Conservation (phyloP, 2,888 invertebrate genomes). For the Trichopria drosophilae region DNA sequence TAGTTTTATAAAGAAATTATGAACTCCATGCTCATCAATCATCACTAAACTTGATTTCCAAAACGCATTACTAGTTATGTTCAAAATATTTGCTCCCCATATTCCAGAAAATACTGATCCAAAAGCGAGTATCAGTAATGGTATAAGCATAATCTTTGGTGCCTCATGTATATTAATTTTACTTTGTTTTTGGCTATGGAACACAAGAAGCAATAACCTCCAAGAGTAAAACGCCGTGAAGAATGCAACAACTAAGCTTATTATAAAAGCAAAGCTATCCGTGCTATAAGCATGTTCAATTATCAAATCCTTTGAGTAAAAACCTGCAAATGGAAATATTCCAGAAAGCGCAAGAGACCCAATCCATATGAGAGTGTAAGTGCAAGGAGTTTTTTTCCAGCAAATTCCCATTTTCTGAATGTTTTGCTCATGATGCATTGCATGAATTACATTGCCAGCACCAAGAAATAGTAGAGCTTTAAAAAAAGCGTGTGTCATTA, state of each 20-base stretch:
- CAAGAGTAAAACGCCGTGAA: constrained; percentile 22
- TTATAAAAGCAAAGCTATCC: constrained; percentile 13
- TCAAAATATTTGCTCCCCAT: constrained; percentile 16
- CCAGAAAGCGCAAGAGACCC: constrained; percentile 18
- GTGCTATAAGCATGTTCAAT: constrained; percentile 16
- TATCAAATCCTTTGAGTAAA: constrained; percentile 19
- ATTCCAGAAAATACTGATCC: constrained; percentile 14
- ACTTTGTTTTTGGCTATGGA: constrained; percentile 17
- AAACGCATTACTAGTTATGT: constrained; percentile 18
- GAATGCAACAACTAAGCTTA: constrained; percentile 13
- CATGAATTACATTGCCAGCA: constrained; percentile 24
- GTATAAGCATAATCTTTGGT: constrained; percentile 16
- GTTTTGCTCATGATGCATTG: constrained; percentile 10
- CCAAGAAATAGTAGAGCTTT: constrained; percentile 22
- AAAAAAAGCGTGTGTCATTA: constrained; percentile 24
- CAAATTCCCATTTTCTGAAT: constrained; percentile 16
- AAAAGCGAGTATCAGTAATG: constrained; percentile 21
- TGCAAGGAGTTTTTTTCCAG: constrained; percentile 18
- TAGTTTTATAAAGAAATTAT: constrained; percentile 16
- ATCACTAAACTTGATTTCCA: constrained; percentile 17
- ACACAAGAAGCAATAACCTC: constrained; percentile 16
- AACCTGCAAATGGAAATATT: constrained; percentile 17
- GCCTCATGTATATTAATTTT: constrained; percentile 19
- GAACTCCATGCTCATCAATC: constrained; percentile 17
- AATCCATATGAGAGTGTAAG: constrained; percentile 17